A percentile compares a stretch with the other conserved stretches of the same genome.
phyloP scores from a whole-genome alignment of 1,140 invertebrate species.

The Chrysoperla carnea region DNA sequence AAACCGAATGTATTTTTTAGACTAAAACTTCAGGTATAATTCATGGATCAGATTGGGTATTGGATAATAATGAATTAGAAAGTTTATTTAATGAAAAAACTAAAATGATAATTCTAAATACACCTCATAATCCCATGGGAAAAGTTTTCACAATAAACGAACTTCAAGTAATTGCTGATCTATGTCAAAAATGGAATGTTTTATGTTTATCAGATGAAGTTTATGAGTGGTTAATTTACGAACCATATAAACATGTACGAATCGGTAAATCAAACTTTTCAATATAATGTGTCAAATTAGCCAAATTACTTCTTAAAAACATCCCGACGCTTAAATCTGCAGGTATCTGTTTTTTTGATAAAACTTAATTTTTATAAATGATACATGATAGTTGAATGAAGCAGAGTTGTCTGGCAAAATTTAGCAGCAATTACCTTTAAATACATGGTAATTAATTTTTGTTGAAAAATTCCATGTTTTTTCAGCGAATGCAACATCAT shows the following conservation, averaged over 20 bases:
- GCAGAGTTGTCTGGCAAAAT: no score
- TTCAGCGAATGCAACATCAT: no score
- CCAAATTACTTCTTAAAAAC: no score
- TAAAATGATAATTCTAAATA: slow-evolving; percentile 89
- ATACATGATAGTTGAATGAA: no score
- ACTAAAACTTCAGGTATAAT: neutral
- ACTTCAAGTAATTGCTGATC: slow-evolving; percentile 54
- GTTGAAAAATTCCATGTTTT: neutral
- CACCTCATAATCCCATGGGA: slow-evolving; percentile 84
- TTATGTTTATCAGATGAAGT: slow-evolving; percentile 89
- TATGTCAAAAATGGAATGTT: slow-evolving; percentile 81
- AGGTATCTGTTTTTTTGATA: no score
- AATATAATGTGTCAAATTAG: no score
- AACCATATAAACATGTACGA: slow-evolving; percentile 57
- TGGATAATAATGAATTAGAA: slow-evolving; percentile 66
- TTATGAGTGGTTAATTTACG: slow-evolving; percentile 89
- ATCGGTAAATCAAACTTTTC: slow-evolving; percentile 45
- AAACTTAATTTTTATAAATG: no score
- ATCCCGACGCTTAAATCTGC: no score
- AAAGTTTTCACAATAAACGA: slow-evolving; percentile 64
- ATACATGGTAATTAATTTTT: no score
- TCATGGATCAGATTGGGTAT: slow-evolving; percentile 66
- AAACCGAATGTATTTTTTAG: no score
- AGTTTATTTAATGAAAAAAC: slow-evolving; percentile 74
- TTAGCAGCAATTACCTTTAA: no score